Base-by-base conservation (phyloP, 2,113 vertebrate genomes). In the Zapus hudsonius region DNA sequence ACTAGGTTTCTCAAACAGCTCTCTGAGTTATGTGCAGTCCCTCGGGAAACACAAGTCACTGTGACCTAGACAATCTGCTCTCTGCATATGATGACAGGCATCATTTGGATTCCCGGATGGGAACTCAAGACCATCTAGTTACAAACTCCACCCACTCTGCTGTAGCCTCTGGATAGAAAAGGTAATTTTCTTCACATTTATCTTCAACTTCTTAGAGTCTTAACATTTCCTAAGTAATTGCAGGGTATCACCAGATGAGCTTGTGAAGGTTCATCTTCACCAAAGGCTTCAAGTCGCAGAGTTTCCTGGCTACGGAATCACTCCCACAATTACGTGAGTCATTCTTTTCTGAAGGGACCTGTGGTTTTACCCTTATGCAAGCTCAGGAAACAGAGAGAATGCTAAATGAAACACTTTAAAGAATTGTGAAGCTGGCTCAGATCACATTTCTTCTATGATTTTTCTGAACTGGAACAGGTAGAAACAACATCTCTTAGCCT, bases 391-490 rank as follows among this genome's bases (percentile, higher is more conserved):
- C 40, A 87, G 19, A 79, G 33, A 89, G 72, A 79, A 89, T 63
- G 59, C 17, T 44, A 92, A 83, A 52, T 52, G 52, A 52, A 52
- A 84, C 33, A 36, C 44, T 23, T 61, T 38, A 69, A 75, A 81
- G 47, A 80, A 67, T 55, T 88, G 74, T 38, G 61, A 95, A 81
- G 40, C 38, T 12, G 63, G n/a, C 80, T 79, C 61, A 89, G 38
- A 64, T 36, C 47, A 76, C 63, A 64, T 7, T 82, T 87, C 84
- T 67, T 75, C n/a, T 66, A 52, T 15, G 33, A 9, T 64, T 40
- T 82, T 89, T 27, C 40, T n/a, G 29, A 84, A 89, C 66, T 22
- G 16, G 22, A 78, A 8, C 11, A 29, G 10, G 20, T 15, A 10
- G n/a, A 73, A 91, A 61, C 3, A 94, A 20, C 9, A 31, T 76